These are phyloP conservation scores for Gobio occitaniae DNA, from an alignment of 2,797 vertebrate genomes.

Conservation along the genomic window DNA sequence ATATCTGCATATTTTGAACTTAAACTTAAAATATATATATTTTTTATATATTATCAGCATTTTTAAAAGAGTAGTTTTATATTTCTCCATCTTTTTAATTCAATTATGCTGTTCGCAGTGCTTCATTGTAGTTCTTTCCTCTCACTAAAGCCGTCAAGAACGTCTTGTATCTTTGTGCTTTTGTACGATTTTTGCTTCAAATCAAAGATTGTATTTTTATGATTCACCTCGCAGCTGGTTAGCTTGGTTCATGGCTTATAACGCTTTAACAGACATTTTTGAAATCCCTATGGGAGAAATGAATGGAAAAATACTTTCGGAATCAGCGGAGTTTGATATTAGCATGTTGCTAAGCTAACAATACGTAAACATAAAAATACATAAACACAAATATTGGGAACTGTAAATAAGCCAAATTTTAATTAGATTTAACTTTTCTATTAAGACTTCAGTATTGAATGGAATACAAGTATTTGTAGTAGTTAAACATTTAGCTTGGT, in stretches of 20 bases:
- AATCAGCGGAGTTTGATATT: neutral
- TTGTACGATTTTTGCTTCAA: neutral
- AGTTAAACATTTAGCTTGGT: neutral
- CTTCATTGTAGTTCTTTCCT: neutral
- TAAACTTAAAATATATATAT: too few relatives aligned
- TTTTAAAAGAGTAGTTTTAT: too few relatives aligned
- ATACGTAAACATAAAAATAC: neutral
- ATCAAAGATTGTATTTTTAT: too few relatives aligned
- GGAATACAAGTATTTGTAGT: neutral
- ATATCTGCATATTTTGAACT: too few relatives aligned
- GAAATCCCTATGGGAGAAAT: neutral
- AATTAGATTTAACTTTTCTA: neutral
- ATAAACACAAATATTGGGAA: neutral
- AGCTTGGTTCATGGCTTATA: too few relatives aligned
- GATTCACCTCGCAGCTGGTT: too few relatives aligned
- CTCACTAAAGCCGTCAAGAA: neutral
- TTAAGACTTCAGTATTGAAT: neutral
- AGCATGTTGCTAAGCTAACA: constrained; percentile 6
- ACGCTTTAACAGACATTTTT: neutral
- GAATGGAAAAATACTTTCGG: neutral
- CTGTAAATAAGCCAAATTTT: neutral
- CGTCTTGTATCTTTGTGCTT: neutral
- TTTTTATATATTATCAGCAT: too few relatives aligned
- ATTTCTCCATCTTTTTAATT: too few relatives aligned
- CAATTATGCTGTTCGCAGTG: too few relatives aligned